Evolutionary conservation across 2,797 vertebrate genomes (phyloP).

Genomic region (Pipistrellus pygmaeus): DNA sequence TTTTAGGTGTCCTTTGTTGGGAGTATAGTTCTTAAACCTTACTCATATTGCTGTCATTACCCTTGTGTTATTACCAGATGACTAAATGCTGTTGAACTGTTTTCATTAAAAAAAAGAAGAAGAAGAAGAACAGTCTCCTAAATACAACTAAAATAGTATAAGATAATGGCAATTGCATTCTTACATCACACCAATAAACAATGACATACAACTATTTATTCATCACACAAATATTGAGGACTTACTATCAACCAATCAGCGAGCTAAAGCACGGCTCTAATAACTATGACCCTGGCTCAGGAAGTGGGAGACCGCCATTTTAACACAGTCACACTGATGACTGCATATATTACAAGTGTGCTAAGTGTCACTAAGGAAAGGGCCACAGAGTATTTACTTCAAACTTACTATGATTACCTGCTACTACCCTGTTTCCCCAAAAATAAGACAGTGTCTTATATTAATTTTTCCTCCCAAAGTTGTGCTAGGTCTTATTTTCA

Average conservation of each 20-base stretch:
- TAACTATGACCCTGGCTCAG: background rate
- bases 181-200: background rate
- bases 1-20: background rate
- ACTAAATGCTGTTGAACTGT: background rate
- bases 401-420: background rate
- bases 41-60: background rate
- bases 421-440: background rate
- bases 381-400: background rate
- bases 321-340: background rate
- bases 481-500: too few relatives aligned
- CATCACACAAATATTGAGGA: background rate
- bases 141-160: background rate
- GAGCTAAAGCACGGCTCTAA: background rate
- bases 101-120: background rate
- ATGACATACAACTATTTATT: background rate
- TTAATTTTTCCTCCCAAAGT: too few relatives aligned
- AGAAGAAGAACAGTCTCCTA: background rate
- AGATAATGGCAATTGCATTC: background rate
- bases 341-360: background rate
- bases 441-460: too few relatives aligned
- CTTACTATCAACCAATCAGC: slow-evolving; percentile 18
- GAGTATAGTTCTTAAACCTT: background rate
- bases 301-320: background rate
- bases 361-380: background rate
- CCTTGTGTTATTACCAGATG: background rate